Percentiles rank a stretch among this genome's conserved stretches.
Conservation (phyloP, 64 coral and sea anemone species). For the Montipora capricornis region DNA sequence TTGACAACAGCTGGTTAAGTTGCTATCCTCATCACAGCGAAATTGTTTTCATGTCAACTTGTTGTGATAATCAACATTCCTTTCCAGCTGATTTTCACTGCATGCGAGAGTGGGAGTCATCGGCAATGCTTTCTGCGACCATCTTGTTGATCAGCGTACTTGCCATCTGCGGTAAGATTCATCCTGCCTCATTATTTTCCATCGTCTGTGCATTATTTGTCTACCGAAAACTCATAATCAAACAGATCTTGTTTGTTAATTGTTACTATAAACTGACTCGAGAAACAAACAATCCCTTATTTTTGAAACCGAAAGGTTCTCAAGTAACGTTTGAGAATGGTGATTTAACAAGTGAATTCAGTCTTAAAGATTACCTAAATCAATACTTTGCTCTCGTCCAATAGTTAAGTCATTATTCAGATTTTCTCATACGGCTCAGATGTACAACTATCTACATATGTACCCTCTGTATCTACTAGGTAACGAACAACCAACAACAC, state of each 20-base stretch:
- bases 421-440: too few relatives aligned
- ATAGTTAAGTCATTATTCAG: too few relatives aligned
- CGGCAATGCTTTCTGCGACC: not conserved
- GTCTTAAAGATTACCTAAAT: too few relatives aligned
- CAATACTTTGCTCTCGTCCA: too few relatives aligned
- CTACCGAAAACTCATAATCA: not conserved
- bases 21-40: slow-evolving; percentile 5
- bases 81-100: not conserved
- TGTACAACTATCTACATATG: too few relatives aligned
- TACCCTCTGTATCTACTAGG: too few relatives aligned
- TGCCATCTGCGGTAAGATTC: not conserved
- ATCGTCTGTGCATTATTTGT: not conserved
- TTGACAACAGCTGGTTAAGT: not conserved
- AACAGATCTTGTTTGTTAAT: not conserved
- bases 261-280: too few relatives aligned
- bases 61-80: slow-evolving; percentile 54
- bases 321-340: too few relatives aligned
- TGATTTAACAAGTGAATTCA: too few relatives aligned
- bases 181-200: not conserved
- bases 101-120: not conserved
- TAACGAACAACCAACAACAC: too few relatives aligned
- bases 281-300: too few relatives aligned
- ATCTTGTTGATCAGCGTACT: not conserved
- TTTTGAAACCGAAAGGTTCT: too few relatives aligned
- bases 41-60: slow-evolving; percentile 21